These are phyloP conservation scores for Fringilla coelebs DNA, from an alignment of 2,797 vertebrate species.

Conservation along the genomic window DNA sequence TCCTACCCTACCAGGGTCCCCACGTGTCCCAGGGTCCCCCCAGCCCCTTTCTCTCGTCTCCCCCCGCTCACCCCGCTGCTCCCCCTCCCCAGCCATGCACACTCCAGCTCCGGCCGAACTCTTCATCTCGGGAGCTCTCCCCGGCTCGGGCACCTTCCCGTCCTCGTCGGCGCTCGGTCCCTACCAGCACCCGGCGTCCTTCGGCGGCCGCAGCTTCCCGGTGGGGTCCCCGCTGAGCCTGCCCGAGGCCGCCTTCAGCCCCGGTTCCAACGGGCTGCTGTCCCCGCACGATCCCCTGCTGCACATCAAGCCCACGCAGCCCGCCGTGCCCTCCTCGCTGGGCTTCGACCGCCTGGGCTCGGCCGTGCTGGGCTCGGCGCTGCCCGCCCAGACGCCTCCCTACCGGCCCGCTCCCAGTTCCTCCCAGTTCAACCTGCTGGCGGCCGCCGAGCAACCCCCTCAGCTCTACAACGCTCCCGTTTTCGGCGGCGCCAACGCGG, in stretches of 20 bases:
- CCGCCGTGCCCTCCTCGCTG: slow-evolving; percentile 79
- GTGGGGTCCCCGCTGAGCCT: slow-evolving; percentile 87
- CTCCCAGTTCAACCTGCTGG: background rate
- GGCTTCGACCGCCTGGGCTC: slow-evolving; percentile 82
- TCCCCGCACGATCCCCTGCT: background rate
- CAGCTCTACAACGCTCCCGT: background rate
- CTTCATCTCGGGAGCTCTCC: too few species aligned
- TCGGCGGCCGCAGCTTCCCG: slow-evolving; percentile 91
- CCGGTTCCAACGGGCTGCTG: slow-evolving; percentile 85
- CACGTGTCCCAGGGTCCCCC: too few species aligned
- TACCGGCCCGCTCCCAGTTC: background rate
- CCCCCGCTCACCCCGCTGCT: too few species aligned
- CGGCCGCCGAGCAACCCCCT: background rate
- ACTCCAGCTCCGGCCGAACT: too few species aligned
- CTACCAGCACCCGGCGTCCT: slow-evolving; percentile 65
- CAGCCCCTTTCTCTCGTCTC: too few species aligned
- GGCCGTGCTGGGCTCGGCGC: slow-evolving; percentile 49
- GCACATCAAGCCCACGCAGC: background rate
- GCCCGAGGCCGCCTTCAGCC: slow-evolving; percentile 92
- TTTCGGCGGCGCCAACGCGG: background rate
- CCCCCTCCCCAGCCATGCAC: too few species aligned
- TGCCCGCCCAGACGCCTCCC: background rate
- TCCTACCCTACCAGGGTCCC: too few species aligned
- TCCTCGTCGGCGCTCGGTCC: too few species aligned
- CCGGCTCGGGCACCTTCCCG: too few species aligned